Evolutionary conservation across 2,797 vertebrate genomes (phyloP).

Genomic region (Lepidocolaptes lacrymiger): DNA sequence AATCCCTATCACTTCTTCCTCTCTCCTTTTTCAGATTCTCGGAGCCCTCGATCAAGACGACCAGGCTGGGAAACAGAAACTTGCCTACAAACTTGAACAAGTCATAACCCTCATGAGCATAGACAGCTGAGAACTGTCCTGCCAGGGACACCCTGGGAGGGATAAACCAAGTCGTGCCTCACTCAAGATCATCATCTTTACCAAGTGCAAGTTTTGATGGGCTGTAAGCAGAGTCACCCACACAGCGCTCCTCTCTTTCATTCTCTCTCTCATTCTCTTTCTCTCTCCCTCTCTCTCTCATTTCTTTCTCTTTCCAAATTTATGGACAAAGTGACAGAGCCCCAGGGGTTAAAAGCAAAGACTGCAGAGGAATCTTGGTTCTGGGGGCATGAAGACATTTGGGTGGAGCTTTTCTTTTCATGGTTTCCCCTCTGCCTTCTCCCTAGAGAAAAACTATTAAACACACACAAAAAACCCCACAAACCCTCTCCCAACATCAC

Average conservation of each 20-base stretch:
- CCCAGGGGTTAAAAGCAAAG: slow-evolving; percentile 53
- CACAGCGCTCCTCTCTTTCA: slow-evolving; percentile 75
- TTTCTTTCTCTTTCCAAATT: slow-evolving; percentile 44
- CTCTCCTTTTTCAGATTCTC: slow-evolving; percentile 84
- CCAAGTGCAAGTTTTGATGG: slow-evolving; percentile 87
- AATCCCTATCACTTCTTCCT: not conserved
- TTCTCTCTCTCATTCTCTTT: slow-evolving; percentile 20
- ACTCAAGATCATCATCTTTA: slow-evolving; percentile 96
- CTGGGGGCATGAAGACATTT: slow-evolving; percentile 42
- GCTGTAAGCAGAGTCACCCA: slow-evolving; percentile 82
- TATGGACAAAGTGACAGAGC: slow-evolving; percentile 39
- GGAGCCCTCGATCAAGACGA: slow-evolving; percentile 93
- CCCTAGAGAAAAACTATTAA: slow-evolving; percentile 22
- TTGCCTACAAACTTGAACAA: slow-evolving; percentile 99
- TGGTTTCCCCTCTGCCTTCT: slow-evolving; percentile 50
- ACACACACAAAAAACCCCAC: not conserved
- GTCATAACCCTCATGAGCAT: slow-evolving; percentile 98
- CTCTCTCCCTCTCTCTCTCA: slow-evolving; percentile 18
- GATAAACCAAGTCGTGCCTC: slow-evolving; percentile 99
- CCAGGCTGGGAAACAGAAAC: slow-evolving; percentile 95
- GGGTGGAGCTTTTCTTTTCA: slow-evolving; percentile 59
- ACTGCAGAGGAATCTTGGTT: slow-evolving; percentile 39
- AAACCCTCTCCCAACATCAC: not conserved
- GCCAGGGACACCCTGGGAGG: slow-evolving; percentile 93
- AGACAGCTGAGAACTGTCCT: slow-evolving; percentile 99